Conservation (phyloP, 2,888 invertebrate genomes). For the Nemapogon koenigi region DNA sequence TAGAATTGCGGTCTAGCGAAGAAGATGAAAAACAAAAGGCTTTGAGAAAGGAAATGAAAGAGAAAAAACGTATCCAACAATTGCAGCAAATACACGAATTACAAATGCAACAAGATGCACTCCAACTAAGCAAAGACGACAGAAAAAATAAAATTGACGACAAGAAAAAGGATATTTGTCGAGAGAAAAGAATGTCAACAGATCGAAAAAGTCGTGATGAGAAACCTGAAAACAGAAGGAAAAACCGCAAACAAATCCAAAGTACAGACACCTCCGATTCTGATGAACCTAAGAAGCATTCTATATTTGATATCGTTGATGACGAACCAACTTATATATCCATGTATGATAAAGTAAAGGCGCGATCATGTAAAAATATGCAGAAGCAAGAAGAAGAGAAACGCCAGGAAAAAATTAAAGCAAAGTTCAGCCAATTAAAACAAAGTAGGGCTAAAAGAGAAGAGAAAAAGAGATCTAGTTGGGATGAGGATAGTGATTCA, state of each 20-base stretch:
- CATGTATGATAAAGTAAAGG: conserved; percentile 98
- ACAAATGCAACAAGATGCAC: conserved; percentile 53
- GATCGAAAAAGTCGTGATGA: conserved; percentile 61
- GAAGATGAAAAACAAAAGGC: conserved; percentile 67
- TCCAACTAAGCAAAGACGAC: conserved; percentile 46
- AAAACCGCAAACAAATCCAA: conserved; percentile 50
- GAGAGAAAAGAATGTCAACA: conserved; percentile 56
- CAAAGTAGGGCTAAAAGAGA: conserved; percentile 87
- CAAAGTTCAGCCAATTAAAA: conserved; percentile 87
- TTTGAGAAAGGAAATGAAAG: conserved; percentile 61
- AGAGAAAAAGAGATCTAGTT: conserved; percentile 89
- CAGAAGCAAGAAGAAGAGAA: conserved; percentile 91
- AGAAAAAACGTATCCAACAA: conserved; percentile 60
- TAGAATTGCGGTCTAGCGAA: conserved; percentile 64
- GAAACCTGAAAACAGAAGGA: conserved; percentile 42
- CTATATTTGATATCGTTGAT: conserved; percentile 88
- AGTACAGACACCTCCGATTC: conserved; percentile 76
- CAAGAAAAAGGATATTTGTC: conserved; percentile 48
- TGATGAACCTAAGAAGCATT: conserved; percentile 87
- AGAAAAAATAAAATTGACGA: conserved; percentile 46
- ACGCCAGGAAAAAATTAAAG: conserved; percentile 83
- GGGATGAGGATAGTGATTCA: conserved; percentile 86
- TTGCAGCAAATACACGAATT: conserved; percentile 55
- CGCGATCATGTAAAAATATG: conserved; percentile 92
- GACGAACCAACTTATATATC: conserved; percentile 92